A percentile compares a stretch with the other conserved stretches of the same genome.
Evolutionary conservation across 2,113 vertebrate genomes (phyloP).

Genomic region (Formicarius rufipectus): DNA sequence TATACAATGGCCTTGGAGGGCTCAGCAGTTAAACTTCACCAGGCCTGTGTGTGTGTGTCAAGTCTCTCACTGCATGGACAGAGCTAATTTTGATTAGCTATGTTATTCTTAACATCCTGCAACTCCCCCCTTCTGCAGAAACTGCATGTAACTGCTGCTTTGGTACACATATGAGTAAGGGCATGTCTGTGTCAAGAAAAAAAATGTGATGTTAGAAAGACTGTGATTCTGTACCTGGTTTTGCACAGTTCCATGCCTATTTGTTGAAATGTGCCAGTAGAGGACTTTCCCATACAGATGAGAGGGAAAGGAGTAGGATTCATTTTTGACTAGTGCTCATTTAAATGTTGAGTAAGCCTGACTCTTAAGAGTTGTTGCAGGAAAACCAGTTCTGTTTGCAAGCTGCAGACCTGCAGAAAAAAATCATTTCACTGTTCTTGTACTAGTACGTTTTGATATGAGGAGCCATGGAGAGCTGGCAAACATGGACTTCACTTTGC

Average conservation of each 20-base stretch:
- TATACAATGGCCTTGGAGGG: neutral
- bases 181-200: neutral
- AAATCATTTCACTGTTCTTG: neutral
- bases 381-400: neutral
- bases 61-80: neutral
- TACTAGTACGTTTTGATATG: neutral
- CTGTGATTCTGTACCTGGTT: neutral
- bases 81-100: neutral
- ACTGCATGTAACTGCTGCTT: neutral
- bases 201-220: fast-evolving
- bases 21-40: neutral
- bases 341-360: neutral
- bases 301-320: neutral
- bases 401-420: neutral
- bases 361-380: neutral
- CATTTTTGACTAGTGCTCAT: neutral
- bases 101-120: neutral
- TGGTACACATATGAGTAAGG: neutral
- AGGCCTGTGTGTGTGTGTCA: neutral
- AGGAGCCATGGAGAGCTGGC: neutral
- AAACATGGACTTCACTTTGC: neutral
- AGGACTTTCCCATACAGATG: neutral
- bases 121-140: neutral
- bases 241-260: neutral
- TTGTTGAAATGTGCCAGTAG: neutral